These are phyloP conservation scores for Spermophilus dauricus DNA, from an alignment of 2,113 vertebrate genomes.

Conservation along the genomic window DNA sequence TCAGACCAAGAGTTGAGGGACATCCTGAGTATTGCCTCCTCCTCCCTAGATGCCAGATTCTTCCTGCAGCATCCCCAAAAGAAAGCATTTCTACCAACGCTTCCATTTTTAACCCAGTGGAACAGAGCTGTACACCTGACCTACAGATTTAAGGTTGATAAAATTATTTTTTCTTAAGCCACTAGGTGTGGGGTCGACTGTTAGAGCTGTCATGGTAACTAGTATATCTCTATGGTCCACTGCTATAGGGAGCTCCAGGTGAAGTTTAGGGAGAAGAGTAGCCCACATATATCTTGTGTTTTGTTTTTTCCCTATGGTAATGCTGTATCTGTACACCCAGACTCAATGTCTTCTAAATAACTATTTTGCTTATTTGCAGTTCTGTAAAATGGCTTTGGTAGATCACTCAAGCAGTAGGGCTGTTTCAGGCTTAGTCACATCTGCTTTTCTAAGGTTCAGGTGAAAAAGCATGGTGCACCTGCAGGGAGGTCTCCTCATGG, in stretches of 20 bases:
- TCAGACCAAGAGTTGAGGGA: accelerated
- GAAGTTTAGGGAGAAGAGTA: neutral
- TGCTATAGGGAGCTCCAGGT: accelerated
- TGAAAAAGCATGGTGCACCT: neutral
- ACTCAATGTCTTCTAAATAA: neutral
- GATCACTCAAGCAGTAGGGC: too few relatives aligned
- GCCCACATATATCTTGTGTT: neutral
- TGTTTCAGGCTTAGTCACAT: neutral
- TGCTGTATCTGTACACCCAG: neutral
- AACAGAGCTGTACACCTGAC: too few relatives aligned
- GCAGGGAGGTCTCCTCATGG: neutral
- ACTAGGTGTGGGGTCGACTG: neutral
- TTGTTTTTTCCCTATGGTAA: neutral
- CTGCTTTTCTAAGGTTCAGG: neutral
- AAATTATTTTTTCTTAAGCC: neutral
- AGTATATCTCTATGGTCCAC: neutral
- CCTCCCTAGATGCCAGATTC: neutral
- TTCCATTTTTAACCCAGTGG: neutral
- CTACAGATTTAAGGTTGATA: neutral
- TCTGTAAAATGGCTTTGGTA: neutral
- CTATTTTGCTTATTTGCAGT: neutral
- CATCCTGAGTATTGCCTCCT: too few relatives aligned
- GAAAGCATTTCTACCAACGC: neutral
- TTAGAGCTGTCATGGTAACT: neutral
- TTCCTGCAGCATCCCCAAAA: neutral